Conservation (phyloP, 2,888 invertebrate species). For the Caenorhabditis zanzibari region DNA sequence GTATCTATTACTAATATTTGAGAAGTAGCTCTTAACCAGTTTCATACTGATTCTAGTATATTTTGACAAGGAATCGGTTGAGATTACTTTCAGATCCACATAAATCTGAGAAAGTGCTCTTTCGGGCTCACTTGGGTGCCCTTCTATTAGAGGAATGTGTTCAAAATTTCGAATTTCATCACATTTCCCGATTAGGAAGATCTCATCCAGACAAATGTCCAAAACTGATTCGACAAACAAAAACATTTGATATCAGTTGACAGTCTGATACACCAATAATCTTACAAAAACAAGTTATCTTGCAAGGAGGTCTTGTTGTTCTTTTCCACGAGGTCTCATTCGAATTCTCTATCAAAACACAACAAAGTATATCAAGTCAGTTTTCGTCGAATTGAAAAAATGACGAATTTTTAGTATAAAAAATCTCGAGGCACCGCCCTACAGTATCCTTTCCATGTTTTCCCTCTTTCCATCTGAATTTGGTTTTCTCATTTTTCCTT, state of each 20-base stretch:
- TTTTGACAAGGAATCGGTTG: too few relatives aligned
- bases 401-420: constrained; percentile 16
- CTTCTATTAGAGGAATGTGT: too few relatives aligned
- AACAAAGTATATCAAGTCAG: background rate
- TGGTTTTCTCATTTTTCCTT: background rate
- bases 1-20: too few relatives aligned
- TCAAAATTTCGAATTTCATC: too few relatives aligned
- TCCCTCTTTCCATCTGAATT: background rate
- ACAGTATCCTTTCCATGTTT: background rate
- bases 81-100: too few relatives aligned
- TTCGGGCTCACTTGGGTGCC: too few relatives aligned
- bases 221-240: constrained; percentile 11
- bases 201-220: background rate
- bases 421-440: background rate
- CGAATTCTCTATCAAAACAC: background rate
- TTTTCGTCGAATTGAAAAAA: constrained; percentile 30
- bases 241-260: constrained; percentile 20
- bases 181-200: too few relatives aligned
- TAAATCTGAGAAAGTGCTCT: too few relatives aligned
- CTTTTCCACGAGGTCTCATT: constrained; percentile 23
- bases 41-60: too few relatives aligned
- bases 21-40: too few relatives aligned
- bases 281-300: constrained; percentile 31
- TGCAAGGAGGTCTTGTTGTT: constrained; percentile 33
- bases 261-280: constrained; percentile 25